Base-by-base conservation (phyloP, 2,113 vertebrate genomes). In the Aldabrachelys gigantea region DNA sequence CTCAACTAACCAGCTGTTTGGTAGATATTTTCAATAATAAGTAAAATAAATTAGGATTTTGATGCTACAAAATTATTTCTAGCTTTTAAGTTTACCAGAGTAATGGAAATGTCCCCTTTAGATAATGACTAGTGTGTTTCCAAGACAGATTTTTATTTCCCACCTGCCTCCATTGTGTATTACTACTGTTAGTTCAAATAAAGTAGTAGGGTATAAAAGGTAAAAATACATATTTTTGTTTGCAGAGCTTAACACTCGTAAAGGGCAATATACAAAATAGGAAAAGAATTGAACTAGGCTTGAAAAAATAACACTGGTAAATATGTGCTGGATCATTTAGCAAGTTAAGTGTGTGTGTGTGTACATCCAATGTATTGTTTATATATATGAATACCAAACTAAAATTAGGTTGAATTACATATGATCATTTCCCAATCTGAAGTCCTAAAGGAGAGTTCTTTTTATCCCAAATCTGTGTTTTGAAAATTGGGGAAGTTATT, bases 1-100 rank as follows among this genome's bases (percentile, higher is more conserved):
- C 10, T 88, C 53, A 8, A 81, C 38, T 31, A 53, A 25, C 52
- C 81, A 62, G 47, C 35, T 38, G 31, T 57, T 82, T 82, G 44
- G 78, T 86, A 52, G 29, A 31, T 93, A 24, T 69, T 62, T 62
- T 54, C 52, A 91, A 35, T 54, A 19, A 65, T 56, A 52, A 50
- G 75, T 87, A 19, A 90, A 89, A 84, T 85, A 35, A 76, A 91
- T 29, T 13, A 84, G 87, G 72, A 76, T 62, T 62, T 80, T 91
- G 82, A 79, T 69, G 35, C 56, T 72, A 76, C 29, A 57, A 85
- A 84, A 56, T 82, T 78, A 44, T 79, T 72, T 31, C 41, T 76
- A 27, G 10, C 56, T 4, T 82, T 80, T 84, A 89, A 76, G 38
- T 65, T 95, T 53, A 81, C 10, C 84, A 86, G 16, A 6, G 16